These are phyloP conservation scores for Crambe crambe DNA, from an alignment of 37 sponge, comb jelly and placozoan species.

Conservation along the genomic window DNA sequence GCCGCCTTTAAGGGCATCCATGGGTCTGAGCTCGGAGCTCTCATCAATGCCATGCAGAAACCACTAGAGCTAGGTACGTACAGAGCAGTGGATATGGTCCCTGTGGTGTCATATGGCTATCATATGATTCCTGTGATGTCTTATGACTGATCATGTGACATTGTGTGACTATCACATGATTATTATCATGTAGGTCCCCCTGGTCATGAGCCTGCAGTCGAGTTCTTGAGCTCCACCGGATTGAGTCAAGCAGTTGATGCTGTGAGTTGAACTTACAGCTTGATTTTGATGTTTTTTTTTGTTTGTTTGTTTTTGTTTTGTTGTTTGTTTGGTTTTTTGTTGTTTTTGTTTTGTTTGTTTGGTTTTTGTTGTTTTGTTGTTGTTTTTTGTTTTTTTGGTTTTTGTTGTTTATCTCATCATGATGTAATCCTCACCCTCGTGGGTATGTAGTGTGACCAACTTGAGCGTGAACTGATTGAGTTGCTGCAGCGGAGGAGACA, in stretches of 20 bases:
- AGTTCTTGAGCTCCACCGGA: constrained; percentile 63
- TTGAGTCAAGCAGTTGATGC: constrained; percentile 69
- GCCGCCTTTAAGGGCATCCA: constrained; percentile 46
- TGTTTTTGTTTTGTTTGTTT: no score
- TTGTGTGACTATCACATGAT: background rate
- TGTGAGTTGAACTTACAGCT: constrained; percentile 23
- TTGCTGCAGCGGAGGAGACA: constrained; percentile 57
- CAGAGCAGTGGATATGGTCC: background rate
- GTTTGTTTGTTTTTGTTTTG: constrained; percentile 28
- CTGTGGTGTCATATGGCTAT: background rate
- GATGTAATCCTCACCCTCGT: constrained; percentile 32
- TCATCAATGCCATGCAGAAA: constrained; percentile 44
- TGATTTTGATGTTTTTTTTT: background rate
- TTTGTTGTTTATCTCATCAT: no score
- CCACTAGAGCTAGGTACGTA: constrained; percentile 57
- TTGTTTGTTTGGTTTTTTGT: constrained; percentile 34
- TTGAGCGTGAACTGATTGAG: constrained; percentile 74
- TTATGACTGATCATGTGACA: no score
- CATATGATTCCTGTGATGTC: background rate
- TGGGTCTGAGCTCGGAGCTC: constrained; percentile 33
- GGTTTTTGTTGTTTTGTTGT: constrained; percentile 30
- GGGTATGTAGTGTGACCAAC: constrained; percentile 44
- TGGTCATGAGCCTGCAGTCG: constrained; percentile 74
- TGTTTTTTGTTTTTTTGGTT: constrained; percentile 44
- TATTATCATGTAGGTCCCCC: constrained; percentile 47